phyloP scores from a whole-genome alignment of 1,140 invertebrate genomes.

The Cylas formicarius region DNA sequence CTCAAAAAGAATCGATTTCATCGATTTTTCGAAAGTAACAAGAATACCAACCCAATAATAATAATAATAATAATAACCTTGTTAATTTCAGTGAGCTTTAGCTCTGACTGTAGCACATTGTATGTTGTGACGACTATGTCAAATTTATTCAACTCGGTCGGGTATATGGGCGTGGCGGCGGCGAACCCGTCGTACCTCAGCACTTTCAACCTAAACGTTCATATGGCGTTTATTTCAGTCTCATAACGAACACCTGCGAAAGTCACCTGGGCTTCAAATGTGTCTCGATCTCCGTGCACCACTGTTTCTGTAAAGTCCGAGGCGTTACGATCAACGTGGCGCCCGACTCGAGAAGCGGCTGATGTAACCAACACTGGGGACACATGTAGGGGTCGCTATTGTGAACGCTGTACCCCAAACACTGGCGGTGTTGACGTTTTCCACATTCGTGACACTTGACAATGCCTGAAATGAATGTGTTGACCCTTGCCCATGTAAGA shows the following conservation, averaged over 20 bases:
- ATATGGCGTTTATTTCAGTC: neutral
- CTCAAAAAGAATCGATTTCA: too few relatives aligned
- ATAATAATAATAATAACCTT: slow-evolving; percentile 16
- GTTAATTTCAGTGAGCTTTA: slow-evolving; percentile 44
- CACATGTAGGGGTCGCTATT: slow-evolving; percentile 47
- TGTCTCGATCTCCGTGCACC: slow-evolving; percentile 65
- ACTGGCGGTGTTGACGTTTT: slow-evolving; percentile 53
- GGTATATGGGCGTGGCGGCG: slow-evolving; percentile 57
- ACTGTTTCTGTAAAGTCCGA: slow-evolving; percentile 59
- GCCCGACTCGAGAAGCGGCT: slow-evolving; percentile 46
- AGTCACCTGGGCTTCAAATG: slow-evolving; percentile 49
- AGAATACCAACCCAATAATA: neutral
- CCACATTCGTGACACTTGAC: slow-evolving; percentile 50
- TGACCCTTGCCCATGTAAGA: neutral
- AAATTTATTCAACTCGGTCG: slow-evolving; percentile 54
- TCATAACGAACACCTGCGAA: neutral
- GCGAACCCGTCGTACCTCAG: slow-evolving; percentile 50
- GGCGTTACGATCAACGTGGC: slow-evolving; percentile 73
- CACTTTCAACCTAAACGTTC: slow-evolving; percentile 43
- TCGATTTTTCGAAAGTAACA: too few relatives aligned
- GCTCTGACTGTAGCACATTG: slow-evolving; percentile 53
- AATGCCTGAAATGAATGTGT: slow-evolving; percentile 13
- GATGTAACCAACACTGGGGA: slow-evolving; percentile 55
- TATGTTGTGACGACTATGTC: slow-evolving; percentile 74
- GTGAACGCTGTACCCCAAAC: slow-evolving; percentile 49